Evolutionary conservation across 2,113 vertebrate species (phyloP).

Genomic region (Phylloscopus trochilus): DNA sequence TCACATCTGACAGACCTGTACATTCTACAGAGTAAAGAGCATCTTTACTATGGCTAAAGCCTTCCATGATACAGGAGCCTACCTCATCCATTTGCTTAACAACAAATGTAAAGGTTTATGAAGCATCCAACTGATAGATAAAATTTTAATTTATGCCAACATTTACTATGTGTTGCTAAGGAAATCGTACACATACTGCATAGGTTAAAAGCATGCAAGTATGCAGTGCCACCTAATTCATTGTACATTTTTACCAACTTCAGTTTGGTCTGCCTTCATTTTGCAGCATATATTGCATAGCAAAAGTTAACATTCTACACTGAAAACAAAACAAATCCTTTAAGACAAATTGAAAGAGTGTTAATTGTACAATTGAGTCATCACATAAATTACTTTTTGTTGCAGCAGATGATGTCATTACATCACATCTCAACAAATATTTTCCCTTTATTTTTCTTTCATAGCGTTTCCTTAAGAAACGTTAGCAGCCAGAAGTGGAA

Average conservation of each 20-base stretch:
- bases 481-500: constrained; percentile 14
- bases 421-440: neutral
- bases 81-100: neutral
- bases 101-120: neutral
- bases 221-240: neutral
- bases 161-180: neutral
- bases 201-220: neutral
- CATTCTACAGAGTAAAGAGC: neutral
- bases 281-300: neutral
- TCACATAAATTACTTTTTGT: neutral
- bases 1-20: neutral
- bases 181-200: neutral
- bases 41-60: neutral
- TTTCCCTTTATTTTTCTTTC: constrained; percentile 25
- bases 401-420: neutral
- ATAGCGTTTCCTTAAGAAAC: constrained; percentile 6
- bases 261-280: neutral
- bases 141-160: neutral
- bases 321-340: neutral
- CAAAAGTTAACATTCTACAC: neutral
- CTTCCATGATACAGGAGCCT: neutral
- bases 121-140: neutral
- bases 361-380: neutral
- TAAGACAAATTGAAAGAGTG: neutral
- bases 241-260: neutral